Evolutionary conservation across 2,888 invertebrate species (phyloP).

Genomic region (Vanessa cardui): DNA sequence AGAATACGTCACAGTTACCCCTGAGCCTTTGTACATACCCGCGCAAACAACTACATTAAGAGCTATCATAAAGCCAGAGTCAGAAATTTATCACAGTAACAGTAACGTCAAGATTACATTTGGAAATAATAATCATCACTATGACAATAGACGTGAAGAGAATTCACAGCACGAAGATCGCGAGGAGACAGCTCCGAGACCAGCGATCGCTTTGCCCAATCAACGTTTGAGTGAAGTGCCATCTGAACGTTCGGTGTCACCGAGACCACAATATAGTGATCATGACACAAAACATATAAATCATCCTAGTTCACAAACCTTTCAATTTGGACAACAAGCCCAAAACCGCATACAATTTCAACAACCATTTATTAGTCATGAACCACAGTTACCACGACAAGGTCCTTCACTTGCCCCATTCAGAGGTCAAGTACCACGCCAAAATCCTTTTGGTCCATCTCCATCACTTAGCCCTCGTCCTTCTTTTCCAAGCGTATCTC

Average conservation of each 20-base stretch:
- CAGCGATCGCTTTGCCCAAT: constrained; percentile 82
- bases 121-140: constrained; percentile 84
- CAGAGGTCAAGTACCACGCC: constrained; percentile 63
- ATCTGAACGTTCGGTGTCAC: constrained; percentile 60
- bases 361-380: constrained; percentile 66
- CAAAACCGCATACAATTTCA: constrained; percentile 77
- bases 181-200: constrained; percentile 86
- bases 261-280: constrained; percentile 54
- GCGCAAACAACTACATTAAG: constrained; percentile 90
- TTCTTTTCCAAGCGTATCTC: constrained; percentile 60
- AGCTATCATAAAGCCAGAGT: constrained; percentile 93
- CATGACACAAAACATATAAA: constrained; percentile 51
- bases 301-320: constrained; percentile 52
- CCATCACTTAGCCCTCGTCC: constrained; percentile 58
- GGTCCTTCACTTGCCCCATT: constrained; percentile 69
- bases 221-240: constrained; percentile 59
- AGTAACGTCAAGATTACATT: constrained; percentile 93
- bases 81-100: constrained; percentile 91
- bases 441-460: constrained; percentile 63
- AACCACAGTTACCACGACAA: constrained; percentile 75
- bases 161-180: constrained; percentile 63
- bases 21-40: constrained; percentile 77
- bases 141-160: constrained; percentile 66
- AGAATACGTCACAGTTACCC: constrained; percentile 81
- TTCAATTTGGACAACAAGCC: constrained; percentile 63